A percentile compares a stretch with the other conserved stretches of the same genome.
Evolutionary conservation across 2,888 invertebrate genomes (phyloP).

Genomic region (Machimus rusticus): DNA sequence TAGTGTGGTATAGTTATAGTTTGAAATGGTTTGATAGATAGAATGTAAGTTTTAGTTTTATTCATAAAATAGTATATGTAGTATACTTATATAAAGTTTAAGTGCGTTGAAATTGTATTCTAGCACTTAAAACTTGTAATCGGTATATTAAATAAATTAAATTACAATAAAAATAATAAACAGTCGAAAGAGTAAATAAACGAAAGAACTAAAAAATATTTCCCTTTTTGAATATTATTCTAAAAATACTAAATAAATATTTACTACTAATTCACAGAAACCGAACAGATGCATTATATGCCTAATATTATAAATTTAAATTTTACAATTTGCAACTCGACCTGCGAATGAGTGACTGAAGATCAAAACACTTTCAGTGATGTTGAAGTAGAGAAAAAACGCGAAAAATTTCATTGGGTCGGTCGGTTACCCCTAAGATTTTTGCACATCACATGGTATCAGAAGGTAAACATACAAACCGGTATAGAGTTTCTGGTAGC

Average conservation of each 20-base stretch:
- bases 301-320: not conserved
- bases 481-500: not conserved
- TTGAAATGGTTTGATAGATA: too few species aligned
- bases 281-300: too few species aligned
- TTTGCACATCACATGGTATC: not conserved
- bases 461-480: not conserved
- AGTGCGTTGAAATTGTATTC: too few species aligned
- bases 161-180: not conserved
- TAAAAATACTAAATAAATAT: not conserved
- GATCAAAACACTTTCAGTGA: not conserved
- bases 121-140: too few species aligned
- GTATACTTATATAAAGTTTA: too few species aligned
- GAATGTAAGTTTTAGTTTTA: too few species aligned
- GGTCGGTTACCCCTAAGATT: not conserved
- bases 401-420: not conserved
- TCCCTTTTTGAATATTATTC: not conserved
- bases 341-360: not conserved
- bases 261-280: not conserved
- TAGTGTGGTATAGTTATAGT: too few species aligned
- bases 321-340: not conserved
- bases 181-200: not conserved
- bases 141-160: too few species aligned
- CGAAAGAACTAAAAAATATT: not conserved
- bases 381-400: not conserved
- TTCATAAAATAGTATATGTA: too few species aligned